Conservation (phyloP, 2,797 vertebrate species). For the Catamblyrhynchus diadema region DNA sequence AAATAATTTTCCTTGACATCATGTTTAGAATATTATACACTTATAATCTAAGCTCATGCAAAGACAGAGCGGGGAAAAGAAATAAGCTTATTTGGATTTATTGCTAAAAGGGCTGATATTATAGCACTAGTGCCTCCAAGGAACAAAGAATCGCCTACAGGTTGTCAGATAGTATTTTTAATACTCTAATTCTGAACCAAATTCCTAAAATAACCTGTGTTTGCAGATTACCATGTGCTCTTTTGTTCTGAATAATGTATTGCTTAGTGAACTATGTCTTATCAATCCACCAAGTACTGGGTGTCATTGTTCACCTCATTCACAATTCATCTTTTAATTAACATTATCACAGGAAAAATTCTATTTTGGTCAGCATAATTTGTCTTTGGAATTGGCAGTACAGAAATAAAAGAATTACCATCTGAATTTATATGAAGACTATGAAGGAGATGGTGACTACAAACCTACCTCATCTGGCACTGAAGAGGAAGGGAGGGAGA, state of each 20-base stretch:
- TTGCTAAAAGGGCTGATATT: constrained; percentile 7
- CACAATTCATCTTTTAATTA: constrained; percentile 70
- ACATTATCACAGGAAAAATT: constrained; percentile 58
- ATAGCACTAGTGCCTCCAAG: neutral
- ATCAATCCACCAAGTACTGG: constrained; percentile 47
- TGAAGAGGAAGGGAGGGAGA: constrained; percentile 8
- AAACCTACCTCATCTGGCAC: neutral
- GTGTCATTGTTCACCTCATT: constrained; percentile 65
- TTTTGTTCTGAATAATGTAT: constrained; percentile 59
- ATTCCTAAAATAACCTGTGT: constrained; percentile 56
- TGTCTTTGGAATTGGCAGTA: constrained; percentile 46
- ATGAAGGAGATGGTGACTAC: constrained; percentile 1
- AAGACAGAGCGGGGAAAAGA: neutral
- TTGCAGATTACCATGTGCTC: constrained; percentile 37
- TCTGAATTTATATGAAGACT: constrained; percentile 41
- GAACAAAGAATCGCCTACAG: constrained; percentile 44
- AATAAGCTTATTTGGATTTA: neutral
- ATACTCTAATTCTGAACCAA: constrained; percentile 30
- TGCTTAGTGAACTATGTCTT: constrained; percentile 52
- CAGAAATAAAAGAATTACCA: constrained; percentile 58
- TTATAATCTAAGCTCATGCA: neutral
- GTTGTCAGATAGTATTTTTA: constrained; percentile 56
- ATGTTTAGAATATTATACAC: neutral
- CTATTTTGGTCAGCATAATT: constrained; percentile 62
- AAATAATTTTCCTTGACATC: neutral